These are phyloP conservation scores for Clarias laeviceps DNA, from an alignment of 2,797 vertebrate genomes.

Conservation along the genomic window DNA sequence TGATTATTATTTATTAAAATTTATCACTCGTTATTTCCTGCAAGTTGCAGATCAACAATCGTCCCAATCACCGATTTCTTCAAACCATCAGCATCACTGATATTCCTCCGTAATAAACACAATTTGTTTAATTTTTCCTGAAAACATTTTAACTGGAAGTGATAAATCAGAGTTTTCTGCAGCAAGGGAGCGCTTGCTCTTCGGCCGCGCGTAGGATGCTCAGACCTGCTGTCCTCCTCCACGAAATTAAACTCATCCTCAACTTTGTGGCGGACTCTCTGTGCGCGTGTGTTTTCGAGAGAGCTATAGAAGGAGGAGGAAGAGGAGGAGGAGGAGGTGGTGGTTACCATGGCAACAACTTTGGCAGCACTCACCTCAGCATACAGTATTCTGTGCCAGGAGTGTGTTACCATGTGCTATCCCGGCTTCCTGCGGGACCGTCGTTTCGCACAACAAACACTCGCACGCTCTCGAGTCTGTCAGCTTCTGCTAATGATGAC, in stretches of 20 bases:
- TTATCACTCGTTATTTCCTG: background rate
- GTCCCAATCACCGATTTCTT: background rate
- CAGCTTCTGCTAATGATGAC: constrained; percentile 32
- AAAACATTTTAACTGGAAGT: background rate
- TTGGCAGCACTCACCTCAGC: constrained; percentile 4
- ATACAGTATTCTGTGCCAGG: constrained; percentile 44
- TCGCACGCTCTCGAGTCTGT: constrained; percentile 1
- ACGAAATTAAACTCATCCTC: constrained; percentile 34
- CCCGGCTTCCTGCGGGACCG: constrained; percentile 48
- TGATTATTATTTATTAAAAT: background rate
- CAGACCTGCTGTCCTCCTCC: constrained; percentile 28
- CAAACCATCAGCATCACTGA: background rate
- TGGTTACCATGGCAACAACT: constrained; percentile 17
- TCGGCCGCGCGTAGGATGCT: background rate
- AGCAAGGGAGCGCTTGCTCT: background rate
- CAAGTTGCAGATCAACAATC: too few relatives aligned
- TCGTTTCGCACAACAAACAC: constrained; percentile 31
- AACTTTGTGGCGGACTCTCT: constrained; percentile 28
- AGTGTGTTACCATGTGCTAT: constrained; percentile 54
- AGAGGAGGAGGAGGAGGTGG: background rate
- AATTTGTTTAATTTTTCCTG: background rate
- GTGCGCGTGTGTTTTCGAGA: background rate
- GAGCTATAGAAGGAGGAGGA: background rate
- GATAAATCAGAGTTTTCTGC: constrained; percentile 3
- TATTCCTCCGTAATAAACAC: background rate